phyloP scores from a whole-genome alignment of 2,113 vertebrate genomes.

The Dromiciops gliroides region DNA sequence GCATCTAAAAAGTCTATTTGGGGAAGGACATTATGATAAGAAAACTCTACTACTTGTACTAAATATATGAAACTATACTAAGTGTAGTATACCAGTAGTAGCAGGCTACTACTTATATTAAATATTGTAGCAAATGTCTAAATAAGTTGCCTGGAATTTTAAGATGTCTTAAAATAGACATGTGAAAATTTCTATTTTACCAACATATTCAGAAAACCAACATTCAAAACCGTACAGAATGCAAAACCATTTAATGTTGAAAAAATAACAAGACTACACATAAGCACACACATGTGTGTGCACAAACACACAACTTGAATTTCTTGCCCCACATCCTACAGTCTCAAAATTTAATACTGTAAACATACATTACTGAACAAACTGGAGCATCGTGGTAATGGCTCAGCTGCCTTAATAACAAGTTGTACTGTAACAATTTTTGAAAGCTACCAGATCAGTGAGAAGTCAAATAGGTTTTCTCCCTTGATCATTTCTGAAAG shows the following conservation, averaged over 20 bases:
- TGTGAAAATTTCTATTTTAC: constrained; percentile 46
- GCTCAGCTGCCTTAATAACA: constrained; percentile 55
- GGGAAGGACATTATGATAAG: background rate
- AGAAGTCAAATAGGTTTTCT: constrained; percentile 63
- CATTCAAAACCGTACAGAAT: constrained; percentile 71
- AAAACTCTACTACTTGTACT: background rate
- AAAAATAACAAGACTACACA: constrained; percentile 72
- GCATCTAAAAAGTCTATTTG: constrained; percentile 21
- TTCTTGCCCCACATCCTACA: constrained; percentile 57
- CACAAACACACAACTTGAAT: constrained; percentile 46
- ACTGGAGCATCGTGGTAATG: constrained; percentile 63
- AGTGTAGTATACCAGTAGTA: constrained; percentile 58
- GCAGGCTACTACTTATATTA: constrained; percentile 32
- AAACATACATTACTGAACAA: constrained; percentile 63
- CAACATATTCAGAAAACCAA: constrained; percentile 58
- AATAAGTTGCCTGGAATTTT: constrained; percentile 30
- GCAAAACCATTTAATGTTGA: constrained; percentile 75
- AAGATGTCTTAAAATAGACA: constrained; percentile 48
- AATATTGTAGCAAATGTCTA: constrained; percentile 49
- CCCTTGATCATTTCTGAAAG: constrained; percentile 66
- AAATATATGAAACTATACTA: constrained; percentile 31
- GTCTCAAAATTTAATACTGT: constrained; percentile 53
- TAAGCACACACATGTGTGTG: background rate
- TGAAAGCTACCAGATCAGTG: constrained; percentile 52
- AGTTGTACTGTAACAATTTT: constrained; percentile 49